Percentiles rank a stretch among this genome's conserved stretches.
phyloP scores from a whole-genome alignment of 2,797 vertebrate species.

The Phrynocephalus vlangalii region DNA sequence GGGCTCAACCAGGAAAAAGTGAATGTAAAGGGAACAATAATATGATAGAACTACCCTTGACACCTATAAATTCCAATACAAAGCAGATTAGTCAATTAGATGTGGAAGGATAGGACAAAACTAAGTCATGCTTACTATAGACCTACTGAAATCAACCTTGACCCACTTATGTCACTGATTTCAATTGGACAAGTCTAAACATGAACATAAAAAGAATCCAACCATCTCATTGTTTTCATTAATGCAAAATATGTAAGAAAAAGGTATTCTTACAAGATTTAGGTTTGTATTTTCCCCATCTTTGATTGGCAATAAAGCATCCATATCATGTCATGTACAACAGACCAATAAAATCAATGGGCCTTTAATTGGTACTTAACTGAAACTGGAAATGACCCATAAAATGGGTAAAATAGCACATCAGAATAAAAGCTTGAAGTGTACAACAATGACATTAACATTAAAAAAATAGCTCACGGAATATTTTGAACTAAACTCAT shows the following conservation, averaged over 20 bases:
- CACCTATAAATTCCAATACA: background rate
- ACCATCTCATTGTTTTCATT: background rate
- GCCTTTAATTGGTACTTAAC: too few relatives aligned
- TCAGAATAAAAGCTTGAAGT: too few relatives aligned
- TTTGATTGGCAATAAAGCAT: background rate
- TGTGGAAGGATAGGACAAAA: background rate
- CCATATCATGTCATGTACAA: background rate
- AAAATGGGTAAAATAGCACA: too few relatives aligned
- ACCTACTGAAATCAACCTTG: background rate
- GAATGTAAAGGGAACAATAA: constrained; percentile 16
- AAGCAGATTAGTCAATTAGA: accelerated
- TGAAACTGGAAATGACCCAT: too few relatives aligned
- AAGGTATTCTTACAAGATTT: background rate
- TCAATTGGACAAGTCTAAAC: background rate
- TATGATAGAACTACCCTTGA: background rate
- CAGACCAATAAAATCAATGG: too few relatives aligned
- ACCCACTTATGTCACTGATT: background rate
- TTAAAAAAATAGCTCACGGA: too few relatives aligned
- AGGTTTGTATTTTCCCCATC: background rate
- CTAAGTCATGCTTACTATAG: background rate
- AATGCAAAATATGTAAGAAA: background rate
- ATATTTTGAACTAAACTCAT: too few relatives aligned
- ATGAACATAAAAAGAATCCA: background rate
- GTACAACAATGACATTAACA: too few relatives aligned
- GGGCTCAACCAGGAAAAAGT: constrained; percentile 38